A percentile compares a stretch with the other conserved stretches of the same genome.
Conservation (phyloP, 92 coral and sea anemone genomes). For the Nematostella vectensis region DNA sequence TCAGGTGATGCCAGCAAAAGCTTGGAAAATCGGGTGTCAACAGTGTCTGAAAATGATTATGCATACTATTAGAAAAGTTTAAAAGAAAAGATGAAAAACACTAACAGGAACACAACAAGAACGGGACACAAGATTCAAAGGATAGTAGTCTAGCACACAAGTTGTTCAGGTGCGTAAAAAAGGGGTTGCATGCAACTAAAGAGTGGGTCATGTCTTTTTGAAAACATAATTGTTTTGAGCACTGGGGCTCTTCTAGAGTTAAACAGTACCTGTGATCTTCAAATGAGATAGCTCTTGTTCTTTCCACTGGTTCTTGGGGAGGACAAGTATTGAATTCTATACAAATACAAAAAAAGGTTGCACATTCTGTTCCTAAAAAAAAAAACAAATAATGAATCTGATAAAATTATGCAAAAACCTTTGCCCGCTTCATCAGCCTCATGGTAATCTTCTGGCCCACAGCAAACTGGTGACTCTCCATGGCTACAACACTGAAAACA, state of each 20-base stretch:
- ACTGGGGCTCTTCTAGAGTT: too few relatives aligned
- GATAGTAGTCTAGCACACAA: too few relatives aligned
- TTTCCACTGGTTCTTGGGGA: slow-evolving; percentile 81
- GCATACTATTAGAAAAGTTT: too few relatives aligned
- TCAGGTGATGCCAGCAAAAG: slow-evolving; percentile 75
- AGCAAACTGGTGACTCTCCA: slow-evolving; percentile 68
- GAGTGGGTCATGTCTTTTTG: too few relatives aligned
- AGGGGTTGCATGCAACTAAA: too few relatives aligned
- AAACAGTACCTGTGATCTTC: slow-evolving; percentile 56
- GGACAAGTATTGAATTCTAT: slow-evolving; percentile 68
- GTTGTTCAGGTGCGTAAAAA: too few relatives aligned
- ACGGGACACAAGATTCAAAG: too few relatives aligned
- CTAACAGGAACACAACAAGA: too few relatives aligned
- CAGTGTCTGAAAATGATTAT: too few relatives aligned
- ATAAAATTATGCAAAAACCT: too few relatives aligned
- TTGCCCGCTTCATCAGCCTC: slow-evolving; percentile 89
- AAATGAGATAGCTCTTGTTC: slow-evolving; percentile 71
- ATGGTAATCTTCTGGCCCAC: slow-evolving; percentile 77
- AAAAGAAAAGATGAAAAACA: too few relatives aligned
- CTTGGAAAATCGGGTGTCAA: slow-evolving; percentile 70
- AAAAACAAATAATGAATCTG: neutral
- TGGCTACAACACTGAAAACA: slow-evolving; percentile 73
- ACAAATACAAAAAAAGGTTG: neutral
- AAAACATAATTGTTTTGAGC: too few relatives aligned
- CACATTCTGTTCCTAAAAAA: neutral